Conservation (phyloP, 2,888 invertebrate species). For the Notodonta dromedarius region DNA sequence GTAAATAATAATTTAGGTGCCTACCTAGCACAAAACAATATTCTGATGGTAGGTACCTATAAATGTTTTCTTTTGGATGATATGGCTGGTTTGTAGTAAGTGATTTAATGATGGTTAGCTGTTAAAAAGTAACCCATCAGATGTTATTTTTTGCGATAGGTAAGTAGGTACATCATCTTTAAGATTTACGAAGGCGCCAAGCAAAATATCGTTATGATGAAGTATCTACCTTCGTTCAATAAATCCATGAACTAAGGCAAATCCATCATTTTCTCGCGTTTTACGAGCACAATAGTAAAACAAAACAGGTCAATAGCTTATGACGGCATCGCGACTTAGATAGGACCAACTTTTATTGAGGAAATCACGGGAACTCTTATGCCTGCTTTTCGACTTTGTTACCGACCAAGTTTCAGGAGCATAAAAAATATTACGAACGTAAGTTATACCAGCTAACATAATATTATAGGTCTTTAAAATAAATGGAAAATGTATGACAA, state of each 20-base stretch:
- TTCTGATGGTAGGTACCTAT: too few species aligned
- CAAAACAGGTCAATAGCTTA: conserved; percentile 54
- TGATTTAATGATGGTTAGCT: too few species aligned
- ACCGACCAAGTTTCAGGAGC: conserved; percentile 5
- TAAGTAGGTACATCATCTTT: too few species aligned
- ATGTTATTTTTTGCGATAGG: too few species aligned
- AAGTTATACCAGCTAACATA: neutral
- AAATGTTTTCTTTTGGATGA: too few species aligned
- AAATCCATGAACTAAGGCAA: conserved; percentile 29
- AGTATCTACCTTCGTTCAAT: conserved; percentile 15
- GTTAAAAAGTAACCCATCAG: too few species aligned
- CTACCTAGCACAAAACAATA: too few species aligned
- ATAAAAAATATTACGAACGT: conserved; percentile 10
- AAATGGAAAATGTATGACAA: conserved; percentile 1
- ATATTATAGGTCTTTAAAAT: conserved; percentile 6
- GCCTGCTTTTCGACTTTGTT: conserved; percentile 10
- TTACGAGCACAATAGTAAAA: conserved; percentile 58
- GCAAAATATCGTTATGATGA: neutral
- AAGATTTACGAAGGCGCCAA: too few species aligned
- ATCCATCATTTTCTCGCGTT: conserved; percentile 48
- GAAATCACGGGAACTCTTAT: conserved; percentile 12
- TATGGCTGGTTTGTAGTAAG: too few species aligned
- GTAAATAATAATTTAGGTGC: too few species aligned
- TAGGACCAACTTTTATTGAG: conserved; percentile 20
- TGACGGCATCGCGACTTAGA: conserved; percentile 34